Base-by-base conservation (phyloP, 2,113 vertebrate genomes). In the Castor canadensis region DNA sequence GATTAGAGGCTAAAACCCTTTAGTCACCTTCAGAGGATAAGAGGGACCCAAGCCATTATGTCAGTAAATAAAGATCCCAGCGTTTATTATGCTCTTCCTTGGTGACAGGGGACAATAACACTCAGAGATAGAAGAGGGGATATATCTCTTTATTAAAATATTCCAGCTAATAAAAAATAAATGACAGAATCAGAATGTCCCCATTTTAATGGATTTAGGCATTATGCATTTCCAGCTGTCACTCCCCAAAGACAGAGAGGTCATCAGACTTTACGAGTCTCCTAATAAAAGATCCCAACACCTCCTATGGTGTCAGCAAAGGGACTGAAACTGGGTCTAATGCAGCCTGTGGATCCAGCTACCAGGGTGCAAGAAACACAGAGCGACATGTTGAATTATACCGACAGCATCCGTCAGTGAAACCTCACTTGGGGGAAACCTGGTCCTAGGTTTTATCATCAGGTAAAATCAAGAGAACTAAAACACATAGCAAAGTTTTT, bases 91-190 rank as follows among this genome's bases (percentile, higher is more conserved):
- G 47, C 35, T 28, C 79, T 95, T 92, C 73, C 60, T 64, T 64
- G 71, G 49, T 43, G 35, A 58, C 49, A 5, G n/a, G 56, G 26
- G 47, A 19, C 72, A 95, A 38, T 9, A 54, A 19, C 15, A 82
- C 81, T 20, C n/a, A 30, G 84, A 82, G 40, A 6, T 67, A 76
- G 56, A 60, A 77, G 75, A 83, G 47, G 35, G 24, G 10, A 19
- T 43, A 2, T 43, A 66, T n/a, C n/a, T n/a, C n/a, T n/a, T n/a
- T n/a, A n/a, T n/a, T n/a, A n/a, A n/a, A n/a, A n/a, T n/a, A n/a
- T n/a, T n/a, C n/a, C n/a, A n/a, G n/a, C n/a, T 73, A 91, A 52
- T 87, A 54, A 90, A 77, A 60, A 83, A 90, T 30, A 93, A 80
- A n/a, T 12, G 5, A 43, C 9, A 88, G 38, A 69, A 73, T 87